Percentiles rank a stretch among this genome's conserved stretches.
Evolutionary conservation across 2,888 invertebrate species (phyloP).

Genomic region (Bellardia bayeri): DNA sequence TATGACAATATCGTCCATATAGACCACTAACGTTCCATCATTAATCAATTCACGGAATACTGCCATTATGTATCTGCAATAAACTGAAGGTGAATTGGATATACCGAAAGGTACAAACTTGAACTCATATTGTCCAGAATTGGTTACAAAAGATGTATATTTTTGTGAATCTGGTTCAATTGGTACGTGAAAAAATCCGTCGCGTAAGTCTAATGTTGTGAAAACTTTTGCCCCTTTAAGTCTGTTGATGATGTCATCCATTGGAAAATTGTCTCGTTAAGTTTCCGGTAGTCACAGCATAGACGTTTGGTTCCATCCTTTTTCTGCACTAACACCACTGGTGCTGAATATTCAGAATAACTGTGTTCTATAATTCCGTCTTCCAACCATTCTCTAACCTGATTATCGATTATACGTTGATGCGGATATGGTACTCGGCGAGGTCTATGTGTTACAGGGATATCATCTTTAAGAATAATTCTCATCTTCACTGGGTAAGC

Average conservation of each 20-base stretch:
- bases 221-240: constrained; percentile 39
- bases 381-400: constrained; percentile 35
- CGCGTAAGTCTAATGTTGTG: constrained; percentile 59
- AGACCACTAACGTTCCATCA: constrained; percentile 12
- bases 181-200: constrained; percentile 70
- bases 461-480: not conserved
- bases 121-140: constrained; percentile 65
- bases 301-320: constrained; percentile 64
- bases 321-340: constrained; percentile 54
- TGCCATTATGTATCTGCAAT: not conserved
- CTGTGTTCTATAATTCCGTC: constrained; percentile 31
- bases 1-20: too few species aligned
- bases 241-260: constrained; percentile 45
- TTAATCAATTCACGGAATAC: constrained; percentile 8
- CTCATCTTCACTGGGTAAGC: not conserved
- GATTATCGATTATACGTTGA: constrained; percentile 32
- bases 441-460: constrained; percentile 5
- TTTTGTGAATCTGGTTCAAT: constrained; percentile 46
- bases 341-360: constrained; percentile 64
- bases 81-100: not conserved
- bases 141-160: not conserved
- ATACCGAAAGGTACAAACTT: constrained; percentile 47
- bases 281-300: constrained; percentile 59
- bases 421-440: constrained; percentile 52
- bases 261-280: constrained; percentile 52